Evolutionary conservation across 2,113 vertebrate species (phyloP), one percentile per base, ranked within the genome.

Genomic region (Nycticryphes semicollaris): DNA sequence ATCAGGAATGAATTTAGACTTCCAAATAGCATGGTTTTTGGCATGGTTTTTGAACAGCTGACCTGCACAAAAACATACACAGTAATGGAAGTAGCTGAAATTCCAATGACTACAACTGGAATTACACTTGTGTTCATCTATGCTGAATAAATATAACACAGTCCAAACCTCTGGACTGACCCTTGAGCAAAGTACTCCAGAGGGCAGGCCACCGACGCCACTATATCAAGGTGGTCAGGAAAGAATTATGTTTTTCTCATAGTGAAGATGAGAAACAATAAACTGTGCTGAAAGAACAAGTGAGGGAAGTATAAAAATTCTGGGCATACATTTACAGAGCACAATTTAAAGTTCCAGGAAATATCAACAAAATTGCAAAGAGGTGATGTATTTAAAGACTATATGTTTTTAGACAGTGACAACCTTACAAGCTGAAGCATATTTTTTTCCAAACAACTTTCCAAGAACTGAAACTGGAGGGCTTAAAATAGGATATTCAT

Each of bases 241-340:
- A 66, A 74, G 9, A 91, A 45, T 47, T 25, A 7, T 3, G 6
- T 4, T 68, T 79, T 92, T 85, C 41, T 69, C 59, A 17, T 37
- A 48, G 0, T 28, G 33, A 69, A 74, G 92, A 67, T 31, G 21
- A 73, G 59, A 85, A 24, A 25, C n/a, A 79, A 43, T 50, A 82
- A 72, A 83, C 92, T 96, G 93, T 97, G 90, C 89, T 94, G 76
- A 92, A 92, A 69, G 93, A 94, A 85, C 53, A 67, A 97, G 95
- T 85, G 95, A 97, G 90, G 66, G 84, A 93, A 94, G 54, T 56
- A 79, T 94, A 76, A 91, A 79, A 75, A 83, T 79, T 94, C 70
- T 89, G 93, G 96, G 93, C 70, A 59, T 77, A 91, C 9, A 78
- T 79, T 95, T 94, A 95, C 76, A 92, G 90, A 96, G 93, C 96